A percentile compares a stretch with the other conserved stretches of the same genome.
Conservation (phyloP, 2,888 invertebrate species). For the Melinopterus prodromus region DNA sequence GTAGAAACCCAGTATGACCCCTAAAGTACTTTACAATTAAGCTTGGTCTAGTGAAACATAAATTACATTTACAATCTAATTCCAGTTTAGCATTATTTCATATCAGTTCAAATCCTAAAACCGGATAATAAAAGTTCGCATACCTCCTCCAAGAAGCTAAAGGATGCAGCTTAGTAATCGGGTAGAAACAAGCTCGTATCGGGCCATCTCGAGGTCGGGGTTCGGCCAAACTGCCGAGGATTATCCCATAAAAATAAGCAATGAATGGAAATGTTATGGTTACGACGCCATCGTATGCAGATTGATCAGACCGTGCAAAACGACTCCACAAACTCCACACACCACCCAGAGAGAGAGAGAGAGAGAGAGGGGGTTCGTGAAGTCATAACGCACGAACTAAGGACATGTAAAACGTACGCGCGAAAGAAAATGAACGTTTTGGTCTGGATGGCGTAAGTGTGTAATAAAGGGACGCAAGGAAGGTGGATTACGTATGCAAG, state of each 20-base stretch:
- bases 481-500: slow-evolving; percentile 37
- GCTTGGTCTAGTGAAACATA: too few relatives aligned
- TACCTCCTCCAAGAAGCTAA: neutral
- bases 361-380: slow-evolving; percentile 5
- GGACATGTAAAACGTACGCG: slow-evolving; percentile 17
- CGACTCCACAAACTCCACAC: neutral
- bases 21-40: too few relatives aligned
- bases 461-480: slow-evolving; percentile 35
- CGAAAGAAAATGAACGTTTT: slow-evolving; percentile 31
- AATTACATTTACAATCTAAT: too few relatives aligned
- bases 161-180: neutral
- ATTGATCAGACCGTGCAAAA: slow-evolving; percentile 27
- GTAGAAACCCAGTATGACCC: too few relatives aligned
- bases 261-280: slow-evolving; percentile 36
- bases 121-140: too few relatives aligned
- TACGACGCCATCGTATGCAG: slow-evolving; percentile 33
- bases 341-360: too few relatives aligned
- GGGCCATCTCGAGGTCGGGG: neutral
- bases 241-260: slow-evolving; percentile 35
- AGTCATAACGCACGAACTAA: slow-evolving; percentile 23
- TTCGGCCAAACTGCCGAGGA: slow-evolving; percentile 14
- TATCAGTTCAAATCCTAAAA: too few relatives aligned
- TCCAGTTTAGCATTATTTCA: too few relatives aligned
- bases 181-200: slow-evolving; percentile 19
- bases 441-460: slow-evolving; percentile 33